Evolutionary conservation across 2,888 invertebrate genomes (phyloP).

Genomic region (Cancer borealis): DNA sequence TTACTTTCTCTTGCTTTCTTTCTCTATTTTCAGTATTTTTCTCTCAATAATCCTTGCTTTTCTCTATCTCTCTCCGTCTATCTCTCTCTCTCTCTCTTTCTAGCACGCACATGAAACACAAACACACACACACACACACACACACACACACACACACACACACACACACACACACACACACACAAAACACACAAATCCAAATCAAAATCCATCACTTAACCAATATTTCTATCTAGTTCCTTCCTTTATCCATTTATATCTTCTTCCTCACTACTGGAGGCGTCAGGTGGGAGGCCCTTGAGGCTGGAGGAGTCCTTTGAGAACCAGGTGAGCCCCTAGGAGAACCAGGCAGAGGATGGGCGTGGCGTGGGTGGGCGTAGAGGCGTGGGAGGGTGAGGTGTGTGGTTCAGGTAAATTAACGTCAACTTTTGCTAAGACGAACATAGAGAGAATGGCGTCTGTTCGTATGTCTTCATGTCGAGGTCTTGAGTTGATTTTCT

Average conservation of each 20-base stretch:
- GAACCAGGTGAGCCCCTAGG: neutral
- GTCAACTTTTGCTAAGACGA: conserved; percentile 95
- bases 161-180: neutral
- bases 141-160: too few relatives aligned
- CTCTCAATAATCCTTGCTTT: too few relatives aligned
- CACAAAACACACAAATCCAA: neutral
- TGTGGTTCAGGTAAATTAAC: conserved; percentile 83
- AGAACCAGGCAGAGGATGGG: neutral
- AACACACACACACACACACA: too few relatives aligned
- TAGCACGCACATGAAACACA: too few relatives aligned
- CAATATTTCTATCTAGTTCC: too few relatives aligned
- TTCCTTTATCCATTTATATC: too few relatives aligned
- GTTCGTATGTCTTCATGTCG: conserved; percentile 90
- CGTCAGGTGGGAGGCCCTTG: conserved; percentile 50
- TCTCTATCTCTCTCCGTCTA: too few relatives aligned
- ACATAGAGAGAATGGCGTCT: conserved; percentile 91
- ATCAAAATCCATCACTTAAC: neutral
- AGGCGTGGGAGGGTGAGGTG: conserved; percentile 54
- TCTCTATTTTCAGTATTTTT: too few relatives aligned
- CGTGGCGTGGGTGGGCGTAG: neutral
- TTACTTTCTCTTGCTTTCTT: too few relatives aligned
- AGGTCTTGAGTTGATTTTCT: conserved; percentile 88
- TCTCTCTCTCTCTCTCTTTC: too few relatives aligned
- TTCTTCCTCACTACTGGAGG: neutral
- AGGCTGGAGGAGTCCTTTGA: neutral